These are phyloP conservation scores for Apis dorsata DNA, from an alignment of 1,140 invertebrate species.

Conservation along the genomic window DNA sequence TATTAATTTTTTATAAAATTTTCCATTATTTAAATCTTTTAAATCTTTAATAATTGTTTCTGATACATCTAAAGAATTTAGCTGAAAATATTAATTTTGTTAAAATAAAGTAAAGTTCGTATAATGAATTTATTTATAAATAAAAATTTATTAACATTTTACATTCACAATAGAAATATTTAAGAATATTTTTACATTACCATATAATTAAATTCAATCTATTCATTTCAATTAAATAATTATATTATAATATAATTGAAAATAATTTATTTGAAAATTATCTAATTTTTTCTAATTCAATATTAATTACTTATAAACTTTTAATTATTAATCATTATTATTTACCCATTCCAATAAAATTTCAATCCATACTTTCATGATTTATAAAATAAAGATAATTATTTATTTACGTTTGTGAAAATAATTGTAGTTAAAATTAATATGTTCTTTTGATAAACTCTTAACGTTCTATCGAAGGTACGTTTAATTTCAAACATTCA, in stretches of 20 bases:
- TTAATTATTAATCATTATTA: not conserved
- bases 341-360: constrained; percentile 63
- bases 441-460: not conserved
- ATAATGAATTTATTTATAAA: not conserved
- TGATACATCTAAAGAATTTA: constrained; percentile 51
- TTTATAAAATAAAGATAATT: not conserved
- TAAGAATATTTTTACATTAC: not conserved
- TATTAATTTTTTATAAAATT: constrained; percentile 62
- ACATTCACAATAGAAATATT: not conserved
- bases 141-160: not conserved
- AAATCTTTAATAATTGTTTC: constrained; percentile 38
- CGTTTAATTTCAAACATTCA: constrained; percentile 61
- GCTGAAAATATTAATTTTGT: constrained; percentile 47
- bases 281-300: too few species aligned
- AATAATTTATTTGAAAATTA: not conserved
- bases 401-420: not conserved
- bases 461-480: constrained; percentile 23
- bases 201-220: not conserved
- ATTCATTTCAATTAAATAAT: not conserved
- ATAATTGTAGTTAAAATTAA: not conserved
- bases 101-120: not conserved
- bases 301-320: not conserved
- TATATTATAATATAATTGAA: not conserved
- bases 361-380: constrained; percentile 53
- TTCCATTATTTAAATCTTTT: constrained; percentile 60